Base-by-base conservation (phyloP, 2,888 invertebrate genomes). In the Mythimna impura region DNA sequence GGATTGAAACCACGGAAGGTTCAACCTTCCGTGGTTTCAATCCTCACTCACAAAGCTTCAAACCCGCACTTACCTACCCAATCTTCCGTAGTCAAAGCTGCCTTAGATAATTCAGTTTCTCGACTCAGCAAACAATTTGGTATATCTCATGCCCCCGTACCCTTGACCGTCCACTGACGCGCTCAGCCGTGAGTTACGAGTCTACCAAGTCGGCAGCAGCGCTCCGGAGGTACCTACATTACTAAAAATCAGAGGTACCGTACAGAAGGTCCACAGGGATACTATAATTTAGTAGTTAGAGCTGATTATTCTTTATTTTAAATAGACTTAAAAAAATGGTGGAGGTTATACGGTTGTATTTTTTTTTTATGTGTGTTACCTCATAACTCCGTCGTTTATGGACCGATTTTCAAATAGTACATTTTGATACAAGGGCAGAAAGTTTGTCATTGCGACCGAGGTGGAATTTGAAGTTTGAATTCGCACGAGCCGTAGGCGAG, bases 91-190 rank as follows among this genome's bases (percentile, higher is more conserved):
- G 52, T 30, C 4, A 25, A 74, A 74, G 50, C 66, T 10, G 22
- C 10, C 50, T 14, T 8, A 40, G 52, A 54, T 43, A 60, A 30
- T 40, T 36, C 50, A 36, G 17, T 50, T 7, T 73, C 36, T 22
- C 74, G 58, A 57, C 43, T 74, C 67, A 80, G 80, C 55, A 50
- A 57, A 55, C 61, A 65, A 67, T 65, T 43, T 40, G 20, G 5
- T 70, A 69, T 76, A 66, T 66, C 50, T 65, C 43, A 47, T 47
- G 67, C 43, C 57, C 73, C 52, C 61, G 78, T 67, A 77, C 64
- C 78, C 82, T 71, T 67, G 80, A 66, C 82, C 66, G 60, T 60
- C 47, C 34, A 12, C 66, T 8, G 52, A 47, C 54, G 79, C 74
- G 62, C 22, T 74, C 70, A 70, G 55, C 62, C 71, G 60, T 36